These are phyloP conservation scores for Heteromurus nitidus DNA, from an alignment of 2,888 invertebrate genomes.

Conservation along the genomic window DNA sequence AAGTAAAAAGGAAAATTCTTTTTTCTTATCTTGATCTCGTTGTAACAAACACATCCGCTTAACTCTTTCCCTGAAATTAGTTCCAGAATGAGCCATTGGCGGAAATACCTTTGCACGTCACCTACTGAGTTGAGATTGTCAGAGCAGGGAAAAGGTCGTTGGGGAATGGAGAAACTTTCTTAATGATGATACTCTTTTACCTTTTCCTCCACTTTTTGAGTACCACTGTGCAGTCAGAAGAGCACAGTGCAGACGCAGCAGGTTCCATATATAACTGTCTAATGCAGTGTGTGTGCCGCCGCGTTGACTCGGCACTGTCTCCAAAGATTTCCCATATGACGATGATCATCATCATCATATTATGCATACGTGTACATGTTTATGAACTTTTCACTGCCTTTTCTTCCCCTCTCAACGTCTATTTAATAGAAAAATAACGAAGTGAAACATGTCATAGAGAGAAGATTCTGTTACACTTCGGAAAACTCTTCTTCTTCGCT, in stretches of 20 bases:
- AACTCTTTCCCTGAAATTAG: constrained; percentile 59
- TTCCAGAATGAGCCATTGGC: constrained; percentile 61
- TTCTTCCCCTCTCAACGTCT: neutral
- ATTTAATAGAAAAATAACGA: constrained; percentile 41
- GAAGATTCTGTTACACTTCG: no score
- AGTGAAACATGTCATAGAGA: constrained; percentile 23
- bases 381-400: constrained; percentile 29
- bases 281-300: neutral
- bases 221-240: no score
- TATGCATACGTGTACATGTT: constrained; percentile 13
- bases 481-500: no score
- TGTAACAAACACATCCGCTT: constrained; percentile 62
- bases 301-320: neutral
- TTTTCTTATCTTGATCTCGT: constrained; percentile 51
- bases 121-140: constrained; percentile 54
- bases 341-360: constrained; percentile 45
- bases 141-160: constrained; percentile 55
- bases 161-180: constrained; percentile 61
- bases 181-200: constrained; percentile 59
- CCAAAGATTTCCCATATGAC: constrained; percentile 8
- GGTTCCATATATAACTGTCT: no score
- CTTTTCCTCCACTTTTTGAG: constrained; percentile 11
- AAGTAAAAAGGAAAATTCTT: constrained; percentile 30
- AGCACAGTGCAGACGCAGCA: no score
- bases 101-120: constrained; percentile 62